These are phyloP conservation scores for Apoderus coryli DNA, from an alignment of 2,888 invertebrate genomes.

Conservation along the genomic window DNA sequence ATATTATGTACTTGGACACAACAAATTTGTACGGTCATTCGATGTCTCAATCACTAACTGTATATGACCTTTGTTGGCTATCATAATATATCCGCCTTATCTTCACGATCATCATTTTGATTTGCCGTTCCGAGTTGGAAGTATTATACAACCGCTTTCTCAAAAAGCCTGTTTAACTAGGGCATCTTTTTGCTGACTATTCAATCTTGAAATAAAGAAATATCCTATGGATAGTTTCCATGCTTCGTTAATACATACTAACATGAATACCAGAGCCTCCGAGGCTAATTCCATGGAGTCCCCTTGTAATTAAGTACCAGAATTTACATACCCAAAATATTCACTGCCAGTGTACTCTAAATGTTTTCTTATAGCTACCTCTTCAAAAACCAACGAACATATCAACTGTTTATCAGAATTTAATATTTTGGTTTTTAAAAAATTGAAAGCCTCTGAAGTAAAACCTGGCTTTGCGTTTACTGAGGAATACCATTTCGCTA, in stretches of 20 bases:
- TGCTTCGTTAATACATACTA: constrained; percentile 13
- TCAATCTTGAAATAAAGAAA: constrained; percentile 13
- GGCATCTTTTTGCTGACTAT: constrained; percentile 11
- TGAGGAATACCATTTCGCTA: constrained; percentile 13
- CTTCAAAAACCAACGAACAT: constrained; percentile 17
- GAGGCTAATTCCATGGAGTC: constrained; percentile 13
- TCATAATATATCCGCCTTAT: too few species aligned
- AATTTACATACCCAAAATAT: constrained; percentile 17
- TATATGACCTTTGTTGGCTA: too few species aligned
- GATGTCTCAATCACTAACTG: too few species aligned
- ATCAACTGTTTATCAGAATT: constrained; percentile 9
- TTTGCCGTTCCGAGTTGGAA: too few species aligned
- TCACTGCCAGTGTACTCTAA: constrained; percentile 14
- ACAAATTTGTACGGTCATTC: too few species aligned
- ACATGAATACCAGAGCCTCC: constrained; percentile 14
- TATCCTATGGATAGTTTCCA: constrained; percentile 15
- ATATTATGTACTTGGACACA: too few species aligned
- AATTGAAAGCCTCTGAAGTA: constrained; percentile 13
- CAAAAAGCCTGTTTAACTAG: constrained; percentile 12
- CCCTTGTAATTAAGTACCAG: constrained; percentile 12
- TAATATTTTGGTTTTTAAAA: constrained; percentile 12
- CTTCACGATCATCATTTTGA: too few species aligned
- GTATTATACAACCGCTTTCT: too few species aligned
- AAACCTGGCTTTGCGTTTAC: constrained; percentile 14
- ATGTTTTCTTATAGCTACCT: constrained; percentile 15